These are phyloP conservation scores for Drosophila kurseongensis DNA, from an alignment of 1,140 invertebrate genomes.

Conservation along the genomic window DNA sequence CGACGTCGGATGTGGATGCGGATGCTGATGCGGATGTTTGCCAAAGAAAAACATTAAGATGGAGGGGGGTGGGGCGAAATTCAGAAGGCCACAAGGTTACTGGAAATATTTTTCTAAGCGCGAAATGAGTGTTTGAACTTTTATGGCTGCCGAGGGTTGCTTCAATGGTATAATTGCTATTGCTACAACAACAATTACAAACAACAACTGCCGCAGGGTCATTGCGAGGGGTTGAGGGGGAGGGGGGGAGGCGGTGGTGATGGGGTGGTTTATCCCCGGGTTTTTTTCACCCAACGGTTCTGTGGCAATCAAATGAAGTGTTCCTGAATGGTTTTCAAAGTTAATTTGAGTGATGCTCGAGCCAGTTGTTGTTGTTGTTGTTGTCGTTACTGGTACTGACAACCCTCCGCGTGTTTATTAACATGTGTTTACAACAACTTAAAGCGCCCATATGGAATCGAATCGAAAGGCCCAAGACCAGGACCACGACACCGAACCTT, in stretches of 20 bases:
- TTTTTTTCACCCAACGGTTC: conserved; percentile 30
- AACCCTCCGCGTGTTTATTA: conserved; percentile 80
- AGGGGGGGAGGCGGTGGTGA: background rate
- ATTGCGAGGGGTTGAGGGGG: too few species aligned
- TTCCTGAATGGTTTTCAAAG: conserved; percentile 84
- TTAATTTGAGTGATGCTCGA: conserved; percentile 84
- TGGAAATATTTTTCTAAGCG: conserved; percentile 72
- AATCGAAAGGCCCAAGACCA: background rate
- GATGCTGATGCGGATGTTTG: conserved; percentile 59
- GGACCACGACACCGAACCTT: background rate
- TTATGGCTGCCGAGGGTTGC: conserved; percentile 69
- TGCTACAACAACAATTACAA: conserved; percentile 80
- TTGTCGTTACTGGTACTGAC: conserved; percentile 66
- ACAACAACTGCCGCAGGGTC: conserved; percentile 46
- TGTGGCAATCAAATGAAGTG: conserved; percentile 84
- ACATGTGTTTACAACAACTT: conserved; percentile 83
- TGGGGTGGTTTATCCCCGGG: conserved; percentile 11
- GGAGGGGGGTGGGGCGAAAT: background rate
- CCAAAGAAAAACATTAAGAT: conserved; percentile 49
- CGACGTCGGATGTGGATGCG: conserved; percentile 1
- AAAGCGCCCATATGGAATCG: conserved; percentile 72
- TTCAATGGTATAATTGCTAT: conserved; percentile 83
- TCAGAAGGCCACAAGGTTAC: conserved; percentile 41
- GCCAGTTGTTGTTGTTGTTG: conserved; percentile 24
- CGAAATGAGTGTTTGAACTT: conserved; percentile 84